A percentile compares a stretch with the other conserved stretches of the same genome.
Evolutionary conservation across 2,113 vertebrate genomes (phyloP).

Genomic region (Clinocottus analis): DNA sequence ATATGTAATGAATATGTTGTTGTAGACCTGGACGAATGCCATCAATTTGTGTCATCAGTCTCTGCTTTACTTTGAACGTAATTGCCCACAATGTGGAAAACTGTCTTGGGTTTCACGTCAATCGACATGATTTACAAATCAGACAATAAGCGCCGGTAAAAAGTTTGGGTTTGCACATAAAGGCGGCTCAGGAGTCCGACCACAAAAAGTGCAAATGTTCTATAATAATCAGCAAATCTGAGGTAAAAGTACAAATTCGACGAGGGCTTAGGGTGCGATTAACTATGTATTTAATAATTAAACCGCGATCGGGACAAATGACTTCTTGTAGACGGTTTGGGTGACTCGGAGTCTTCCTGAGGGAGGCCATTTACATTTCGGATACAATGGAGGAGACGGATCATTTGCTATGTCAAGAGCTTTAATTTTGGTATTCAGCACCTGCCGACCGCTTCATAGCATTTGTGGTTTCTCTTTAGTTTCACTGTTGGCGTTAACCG

Average conservation of each 20-base stretch:
- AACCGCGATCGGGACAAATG: not conserved
- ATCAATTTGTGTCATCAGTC: too few species aligned
- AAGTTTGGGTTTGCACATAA: too few species aligned
- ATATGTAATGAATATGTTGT: too few species aligned
- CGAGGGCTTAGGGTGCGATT: not conserved
- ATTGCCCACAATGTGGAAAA: too few species aligned
- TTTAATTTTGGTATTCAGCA: not conserved
- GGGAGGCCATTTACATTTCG: not conserved
- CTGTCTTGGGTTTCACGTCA: too few species aligned
- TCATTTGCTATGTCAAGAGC: not conserved
- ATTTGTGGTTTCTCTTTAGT: not conserved
- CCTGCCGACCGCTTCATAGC: not conserved
- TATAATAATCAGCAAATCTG: not conserved
- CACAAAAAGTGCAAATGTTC: not conserved
- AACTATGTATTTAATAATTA: not conserved
- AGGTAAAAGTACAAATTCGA: not conserved
- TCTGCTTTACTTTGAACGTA: too few species aligned
- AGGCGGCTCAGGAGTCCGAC: too few species aligned
- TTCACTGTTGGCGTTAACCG: not conserved
- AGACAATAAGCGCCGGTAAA: too few species aligned
- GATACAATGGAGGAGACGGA: not conserved
- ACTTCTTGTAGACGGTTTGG: not conserved
- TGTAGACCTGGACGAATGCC: too few species aligned
- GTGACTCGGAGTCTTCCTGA: not conserved
- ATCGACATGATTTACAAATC: too few species aligned